Evolutionary conservation across 2,797 vertebrate genomes (phyloP).

Genomic region (Apodemus agrarius): DNA sequence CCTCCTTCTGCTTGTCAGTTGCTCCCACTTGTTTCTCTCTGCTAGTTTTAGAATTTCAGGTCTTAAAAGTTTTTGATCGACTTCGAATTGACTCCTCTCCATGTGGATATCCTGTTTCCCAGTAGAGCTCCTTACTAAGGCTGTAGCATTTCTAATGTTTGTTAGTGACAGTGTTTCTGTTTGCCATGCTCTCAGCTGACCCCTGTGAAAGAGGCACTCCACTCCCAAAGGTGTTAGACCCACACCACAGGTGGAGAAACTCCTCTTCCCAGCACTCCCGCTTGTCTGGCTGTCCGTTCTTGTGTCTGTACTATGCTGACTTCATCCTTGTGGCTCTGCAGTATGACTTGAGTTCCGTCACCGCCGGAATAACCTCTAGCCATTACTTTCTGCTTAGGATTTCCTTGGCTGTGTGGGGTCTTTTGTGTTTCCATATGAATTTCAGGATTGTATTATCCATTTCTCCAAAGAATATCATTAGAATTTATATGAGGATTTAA

Average conservation of each 20-base stretch:
- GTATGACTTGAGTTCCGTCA: not conserved
- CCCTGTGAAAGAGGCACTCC: not conserved
- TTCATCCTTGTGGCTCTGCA: not conserved
- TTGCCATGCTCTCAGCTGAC: not conserved
- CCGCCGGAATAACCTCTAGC: not conserved
- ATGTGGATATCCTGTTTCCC: not conserved
- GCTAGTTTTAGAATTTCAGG: not conserved
- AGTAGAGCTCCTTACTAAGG: not conserved
- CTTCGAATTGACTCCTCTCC: not conserved
- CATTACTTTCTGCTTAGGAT: not conserved
- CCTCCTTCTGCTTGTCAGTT: not conserved
- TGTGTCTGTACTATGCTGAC: not conserved
- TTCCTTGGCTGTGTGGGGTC: not conserved
- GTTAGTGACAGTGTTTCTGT: not conserved
- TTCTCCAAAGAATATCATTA: not conserved
- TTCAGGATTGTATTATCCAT: not conserved
- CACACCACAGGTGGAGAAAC: not conserved
- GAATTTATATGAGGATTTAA: not conserved
- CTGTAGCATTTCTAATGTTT: not conserved
- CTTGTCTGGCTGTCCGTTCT: not conserved
- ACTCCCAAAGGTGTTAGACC: not conserved
- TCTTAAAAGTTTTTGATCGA: not conserved
- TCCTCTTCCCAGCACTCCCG: not conserved
- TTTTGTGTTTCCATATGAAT: not conserved
- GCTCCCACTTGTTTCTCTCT: not conserved